phyloP scores from a whole-genome alignment of 1,140 invertebrate genomes.

The Hirudo medicinalis region DNA sequence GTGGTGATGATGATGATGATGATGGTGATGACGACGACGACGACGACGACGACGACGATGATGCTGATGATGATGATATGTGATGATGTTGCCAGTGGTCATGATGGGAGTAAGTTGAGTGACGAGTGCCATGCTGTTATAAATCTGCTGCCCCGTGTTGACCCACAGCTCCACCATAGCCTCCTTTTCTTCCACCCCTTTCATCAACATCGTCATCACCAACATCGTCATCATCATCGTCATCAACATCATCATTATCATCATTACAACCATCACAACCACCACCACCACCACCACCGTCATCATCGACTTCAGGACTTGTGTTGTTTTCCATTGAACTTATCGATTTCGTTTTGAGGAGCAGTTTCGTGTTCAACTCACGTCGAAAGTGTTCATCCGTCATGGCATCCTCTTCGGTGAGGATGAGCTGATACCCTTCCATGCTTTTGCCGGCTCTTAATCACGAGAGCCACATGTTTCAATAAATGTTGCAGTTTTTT shows the following conservation, averaged over 20 bases:
- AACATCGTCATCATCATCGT: background rate
- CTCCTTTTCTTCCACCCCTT: background rate
- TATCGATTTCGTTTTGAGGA: too few species aligned
- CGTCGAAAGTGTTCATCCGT: too few species aligned
- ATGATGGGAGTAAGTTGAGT: background rate
- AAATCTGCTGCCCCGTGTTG: background rate
- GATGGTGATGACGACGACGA: background rate
- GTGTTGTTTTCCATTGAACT: too few species aligned
- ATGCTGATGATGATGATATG: background rate
- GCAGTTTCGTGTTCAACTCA: too few species aligned
- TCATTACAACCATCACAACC: background rate
- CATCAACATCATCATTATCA: background rate
- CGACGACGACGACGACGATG: background rate
- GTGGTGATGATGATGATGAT: background rate
- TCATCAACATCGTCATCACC: conserved; percentile 3
- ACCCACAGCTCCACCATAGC: conserved; percentile 1
- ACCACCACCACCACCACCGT: background rate
- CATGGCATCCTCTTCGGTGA: too few species aligned
- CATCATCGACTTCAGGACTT: background rate
- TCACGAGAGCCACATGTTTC: too few species aligned
- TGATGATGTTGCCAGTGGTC: background rate
- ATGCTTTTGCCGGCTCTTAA: too few species aligned
- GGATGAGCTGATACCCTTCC: too few species aligned
- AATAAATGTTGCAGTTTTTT: too few species aligned
- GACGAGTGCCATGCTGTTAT: background rate